Base-by-base conservation (phyloP, 2,113 vertebrate genomes). In the Corvus moneduloides region DNA sequence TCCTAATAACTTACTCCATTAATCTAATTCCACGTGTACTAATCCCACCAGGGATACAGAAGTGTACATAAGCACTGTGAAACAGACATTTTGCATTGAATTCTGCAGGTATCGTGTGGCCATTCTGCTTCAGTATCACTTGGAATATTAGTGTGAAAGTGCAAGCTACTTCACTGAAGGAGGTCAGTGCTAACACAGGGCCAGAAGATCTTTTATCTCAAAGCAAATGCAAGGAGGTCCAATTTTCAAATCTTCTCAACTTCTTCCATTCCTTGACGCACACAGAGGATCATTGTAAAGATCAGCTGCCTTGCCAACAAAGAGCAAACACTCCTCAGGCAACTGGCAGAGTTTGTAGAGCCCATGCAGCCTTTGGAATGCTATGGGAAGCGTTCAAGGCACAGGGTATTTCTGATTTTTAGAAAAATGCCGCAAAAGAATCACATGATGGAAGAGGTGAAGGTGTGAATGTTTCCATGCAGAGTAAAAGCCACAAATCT, bases 361-460 rank as follows among this genome's bases (percentile, higher is more conserved):
- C 8, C 22, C 30, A 19, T 9, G 9, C 11, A 46, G 55, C 24
- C 46, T 33, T 39, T 61, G 54, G 73, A 24, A 56, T 5, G 13
- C 18, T 11, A 20, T 0, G 3, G 2, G 13, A 13, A 44, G 6
- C 2, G 13, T 20, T 72, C 32, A 30, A 58, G 68, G 10, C 15
- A 7, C 21, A 44, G 35, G 11, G 6, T 35, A 46, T 6, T 87
- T 28, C 49, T 64, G 35, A 51, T 15, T 37, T 46, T 41, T 13
- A 72, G 49, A 46, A 58, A 80, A 76, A 84, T 6, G 18, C 10
- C 6, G 2, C 33, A 30, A 12, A 61, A 37, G 54, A 61, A 37
- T 52, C 11, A 7, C 8, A 7, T 2, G 11, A 43, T 28, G 14
- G 26, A 28, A n/a, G 3, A 24, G 10, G 22, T 28, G 6, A 63